phyloP scores from a whole-genome alignment of 2,797 vertebrate genomes.

The Alca torda region DNA sequence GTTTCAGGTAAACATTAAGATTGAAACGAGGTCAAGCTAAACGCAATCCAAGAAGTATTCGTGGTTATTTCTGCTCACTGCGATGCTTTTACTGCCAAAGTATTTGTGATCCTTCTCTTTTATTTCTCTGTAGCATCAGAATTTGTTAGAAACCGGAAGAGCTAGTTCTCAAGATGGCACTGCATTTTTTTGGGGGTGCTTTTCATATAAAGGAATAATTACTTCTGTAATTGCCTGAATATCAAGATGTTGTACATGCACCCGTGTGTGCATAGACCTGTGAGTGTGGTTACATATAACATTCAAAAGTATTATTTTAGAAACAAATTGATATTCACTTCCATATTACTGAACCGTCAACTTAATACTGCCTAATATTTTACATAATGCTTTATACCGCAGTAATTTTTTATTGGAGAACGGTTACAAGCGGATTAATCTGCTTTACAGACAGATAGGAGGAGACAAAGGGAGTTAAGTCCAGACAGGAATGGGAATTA shows the following conservation, averaged over 20 bases:
- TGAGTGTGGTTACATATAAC: neutral
- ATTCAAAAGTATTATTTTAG: neutral
- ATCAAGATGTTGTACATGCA: neutral
- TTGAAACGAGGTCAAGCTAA: neutral
- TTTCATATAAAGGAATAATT: neutral
- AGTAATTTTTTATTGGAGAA: neutral
- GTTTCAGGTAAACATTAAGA: neutral
- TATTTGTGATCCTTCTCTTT: neutral
- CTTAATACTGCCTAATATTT: neutral
- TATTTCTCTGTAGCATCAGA: neutral
- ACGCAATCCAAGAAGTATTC: neutral
- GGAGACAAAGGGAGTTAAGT: neutral
- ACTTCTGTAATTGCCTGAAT: neutral
- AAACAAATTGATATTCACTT: neutral
- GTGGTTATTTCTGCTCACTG: neutral
- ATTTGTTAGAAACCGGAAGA: neutral
- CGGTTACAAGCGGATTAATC: neutral
- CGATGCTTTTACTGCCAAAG: neutral
- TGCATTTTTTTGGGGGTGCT: neutral
- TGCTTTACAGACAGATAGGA: neutral
- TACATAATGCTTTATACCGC: neutral
- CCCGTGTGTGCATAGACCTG: accelerated
- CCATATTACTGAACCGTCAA: neutral
- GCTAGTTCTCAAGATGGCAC: neutral
- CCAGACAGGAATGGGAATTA: neutral